Percentiles rank a stretch among this genome's conserved stretches.
These are phyloP conservation scores for Hermaeophaga mercurialis DNA, from an alignment of 2,888 invertebrate genomes.

Conservation along the genomic window DNA sequence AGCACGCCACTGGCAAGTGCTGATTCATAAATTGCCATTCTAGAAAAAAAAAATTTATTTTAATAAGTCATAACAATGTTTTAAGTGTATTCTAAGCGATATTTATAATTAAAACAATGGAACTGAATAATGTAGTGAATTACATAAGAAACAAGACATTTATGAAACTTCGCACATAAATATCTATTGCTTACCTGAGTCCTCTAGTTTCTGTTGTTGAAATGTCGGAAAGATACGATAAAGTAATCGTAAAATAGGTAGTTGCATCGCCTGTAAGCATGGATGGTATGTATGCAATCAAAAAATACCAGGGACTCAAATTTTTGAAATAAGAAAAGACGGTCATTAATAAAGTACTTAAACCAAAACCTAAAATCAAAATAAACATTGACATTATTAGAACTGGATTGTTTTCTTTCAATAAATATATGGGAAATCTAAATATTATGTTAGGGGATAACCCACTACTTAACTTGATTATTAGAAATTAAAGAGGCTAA, in stretches of 20 bases:
- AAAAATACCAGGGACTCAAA: constrained; percentile 54
- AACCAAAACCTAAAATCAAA: constrained; percentile 7
- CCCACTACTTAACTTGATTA: neutral
- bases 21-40: constrained; percentile 39
- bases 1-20: constrained; percentile 30
- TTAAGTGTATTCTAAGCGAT: too few relatives aligned
- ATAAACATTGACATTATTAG: too few relatives aligned
- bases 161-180: too few relatives aligned
- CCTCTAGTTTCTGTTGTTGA: constrained; percentile 65
- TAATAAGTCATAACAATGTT: too few relatives aligned
- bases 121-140: too few relatives aligned
- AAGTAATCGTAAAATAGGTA: constrained; percentile 63
- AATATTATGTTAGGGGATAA: neutral
- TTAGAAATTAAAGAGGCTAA: neutral
- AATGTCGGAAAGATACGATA: constrained; percentile 66
- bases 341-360: constrained; percentile 5
- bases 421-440: neutral
- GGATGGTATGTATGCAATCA: constrained; percentile 62
- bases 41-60: too few relatives aligned
- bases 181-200: constrained; percentile 62
- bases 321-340: constrained; percentile 17
- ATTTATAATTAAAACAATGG: too few relatives aligned
- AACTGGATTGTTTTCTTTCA: too few relatives aligned
- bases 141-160: too few relatives aligned
- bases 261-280: constrained; percentile 67